Percentiles rank a stretch among this genome's conserved stretches.
Conservation (phyloP, 2,113 vertebrate genomes). For the Myodes glareolus region DNA sequence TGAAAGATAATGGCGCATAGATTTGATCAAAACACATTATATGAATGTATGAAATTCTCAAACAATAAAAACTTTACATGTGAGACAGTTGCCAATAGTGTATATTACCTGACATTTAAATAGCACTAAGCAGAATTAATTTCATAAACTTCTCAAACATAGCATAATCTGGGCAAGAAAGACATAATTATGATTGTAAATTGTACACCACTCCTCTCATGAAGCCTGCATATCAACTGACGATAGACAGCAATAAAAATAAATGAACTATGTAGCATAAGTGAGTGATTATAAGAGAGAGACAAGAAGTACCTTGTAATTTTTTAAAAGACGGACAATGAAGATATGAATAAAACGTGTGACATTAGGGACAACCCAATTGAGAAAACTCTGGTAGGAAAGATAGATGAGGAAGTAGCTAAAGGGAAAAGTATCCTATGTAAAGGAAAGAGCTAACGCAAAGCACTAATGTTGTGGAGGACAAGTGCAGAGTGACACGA, state of each 20-base stretch:
- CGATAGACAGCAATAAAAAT: background rate
- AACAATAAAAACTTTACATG: background rate
- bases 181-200: background rate
- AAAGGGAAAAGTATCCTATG: background rate
- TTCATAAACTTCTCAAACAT: background rate
- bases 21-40: background rate
- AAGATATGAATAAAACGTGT: background rate
- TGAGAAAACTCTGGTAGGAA: background rate
- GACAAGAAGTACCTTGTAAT: background rate
- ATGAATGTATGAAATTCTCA: background rate
- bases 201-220: background rate
- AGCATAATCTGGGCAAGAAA: background rate
- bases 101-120: background rate
- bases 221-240: slow-evolving; percentile 31
- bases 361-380: background rate
- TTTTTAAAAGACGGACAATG: background rate
- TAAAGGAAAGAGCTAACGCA: background rate
- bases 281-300: background rate
- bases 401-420: rapidly evolving
- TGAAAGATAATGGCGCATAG: background rate
- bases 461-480: background rate
- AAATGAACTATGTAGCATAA: background rate
- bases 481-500: background rate
- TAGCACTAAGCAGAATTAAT: slow-evolving; percentile 9
- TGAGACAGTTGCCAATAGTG: background rate